A percentile compares a stretch with the other conserved stretches of the same genome.
Conservation (phyloP, 2,888 invertebrate genomes). For the Girardia tigrina region DNA sequence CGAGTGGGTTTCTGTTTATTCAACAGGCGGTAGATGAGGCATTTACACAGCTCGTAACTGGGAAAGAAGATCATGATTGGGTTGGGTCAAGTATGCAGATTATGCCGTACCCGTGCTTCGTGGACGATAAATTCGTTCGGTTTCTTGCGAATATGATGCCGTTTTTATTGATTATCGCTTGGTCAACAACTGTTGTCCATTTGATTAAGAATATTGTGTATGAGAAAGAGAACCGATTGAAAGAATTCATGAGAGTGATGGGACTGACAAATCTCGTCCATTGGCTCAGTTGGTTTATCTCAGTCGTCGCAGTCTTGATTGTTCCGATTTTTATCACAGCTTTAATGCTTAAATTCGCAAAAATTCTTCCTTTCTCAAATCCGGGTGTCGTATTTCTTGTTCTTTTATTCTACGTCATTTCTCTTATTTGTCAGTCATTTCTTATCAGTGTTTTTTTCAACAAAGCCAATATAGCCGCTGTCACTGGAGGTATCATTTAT, state of each 20-base stretch:
- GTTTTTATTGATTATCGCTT: constrained; percentile 53
- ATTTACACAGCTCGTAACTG: background rate
- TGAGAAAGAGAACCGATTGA: constrained; percentile 53
- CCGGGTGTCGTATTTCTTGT: constrained; percentile 59
- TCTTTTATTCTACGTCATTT: constrained; percentile 55
- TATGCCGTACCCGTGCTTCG: constrained; percentile 35
- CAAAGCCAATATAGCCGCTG: constrained; percentile 56
- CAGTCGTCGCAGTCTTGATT: constrained; percentile 53
- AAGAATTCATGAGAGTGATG: constrained; percentile 56
- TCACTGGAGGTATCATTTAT: constrained; percentile 50
- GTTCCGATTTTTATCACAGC: constrained; percentile 58
- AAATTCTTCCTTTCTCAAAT: constrained; percentile 62
- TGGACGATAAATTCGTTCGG: constrained; percentile 28
- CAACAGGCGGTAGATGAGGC: constrained; percentile 13
- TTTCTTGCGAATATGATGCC: constrained; percentile 43
- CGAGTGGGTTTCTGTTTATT: constrained; percentile 28
- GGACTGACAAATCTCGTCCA: constrained; percentile 55
- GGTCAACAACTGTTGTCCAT: constrained; percentile 52
- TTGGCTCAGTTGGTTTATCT: constrained; percentile 57
- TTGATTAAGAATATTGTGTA: constrained; percentile 53
- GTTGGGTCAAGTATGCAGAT: constrained; percentile 15
- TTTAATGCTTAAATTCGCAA: constrained; percentile 53
- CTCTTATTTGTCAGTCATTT: constrained; percentile 52
- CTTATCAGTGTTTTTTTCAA: constrained; percentile 55
- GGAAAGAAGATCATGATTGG: background rate